Evolutionary conservation across 2,113 vertebrate genomes (phyloP).

Genomic region (Erythrocercus mccallii): DNA sequence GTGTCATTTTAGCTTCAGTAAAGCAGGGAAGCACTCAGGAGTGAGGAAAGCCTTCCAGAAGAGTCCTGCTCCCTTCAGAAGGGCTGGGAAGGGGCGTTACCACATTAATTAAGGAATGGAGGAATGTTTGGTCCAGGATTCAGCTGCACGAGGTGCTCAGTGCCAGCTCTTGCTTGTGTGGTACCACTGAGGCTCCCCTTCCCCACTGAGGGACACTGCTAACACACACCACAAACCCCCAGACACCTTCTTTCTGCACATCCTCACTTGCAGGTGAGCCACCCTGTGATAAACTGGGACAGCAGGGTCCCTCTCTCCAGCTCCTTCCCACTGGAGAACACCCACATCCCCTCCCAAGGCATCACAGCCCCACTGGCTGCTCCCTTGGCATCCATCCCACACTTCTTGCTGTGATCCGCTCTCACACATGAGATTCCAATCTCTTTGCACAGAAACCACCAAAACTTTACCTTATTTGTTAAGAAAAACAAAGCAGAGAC

Average conservation of each 20-base stretch:
- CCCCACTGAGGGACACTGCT: not conserved
- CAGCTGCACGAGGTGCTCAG: fast-evolving
- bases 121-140: fast-evolving
- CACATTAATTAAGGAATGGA: fast-evolving
- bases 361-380: fast-evolving
- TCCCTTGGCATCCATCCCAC: fast-evolving
- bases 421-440: not conserved
- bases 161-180: not conserved
- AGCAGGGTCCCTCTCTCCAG: not conserved
- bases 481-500: not conserved
- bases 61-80: not conserved
- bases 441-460: not conserved
- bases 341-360: not conserved
- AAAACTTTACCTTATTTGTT: not conserved
- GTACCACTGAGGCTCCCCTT: fast-evolving
- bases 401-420: not conserved
- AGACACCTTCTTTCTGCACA: fast-evolving
- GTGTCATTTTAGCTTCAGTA: not conserved
- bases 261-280: fast-evolving
- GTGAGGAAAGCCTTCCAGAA: not conserved
- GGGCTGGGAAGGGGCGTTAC: not conserved
- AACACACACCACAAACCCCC: not conserved
- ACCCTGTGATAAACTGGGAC: fast-evolving
- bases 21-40: not conserved
- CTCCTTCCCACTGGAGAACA: not conserved